Base-by-base conservation (phyloP, 2,113 vertebrate species). In the Leucoraja erinaceus region DNA sequence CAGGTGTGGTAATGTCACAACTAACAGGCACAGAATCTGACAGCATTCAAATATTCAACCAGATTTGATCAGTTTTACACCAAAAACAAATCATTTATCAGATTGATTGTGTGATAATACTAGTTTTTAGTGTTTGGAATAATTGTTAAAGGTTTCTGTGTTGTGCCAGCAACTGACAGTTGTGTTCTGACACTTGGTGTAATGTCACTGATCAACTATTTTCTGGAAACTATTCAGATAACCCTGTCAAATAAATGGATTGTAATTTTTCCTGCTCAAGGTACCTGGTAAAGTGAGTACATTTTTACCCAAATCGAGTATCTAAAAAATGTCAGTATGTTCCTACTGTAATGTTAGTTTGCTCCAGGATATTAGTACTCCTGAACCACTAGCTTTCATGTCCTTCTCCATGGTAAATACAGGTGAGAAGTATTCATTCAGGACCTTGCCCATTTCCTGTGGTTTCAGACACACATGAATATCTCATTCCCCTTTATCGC, bases 1-100 rank as follows among this genome's bases (percentile, higher is more conserved):
- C 97, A 99, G 98, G 98, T 99, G 97, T 93, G 8, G n/a, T 94
- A 38, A 93, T 9, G 66, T 16, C 70, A 72, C 5, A 75, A n/a
- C 28, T 7, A n/a, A 7, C 28, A 9, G 70, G 70, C 20, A 56
- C 28, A n/a, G 83, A 56, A 84, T 16, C 59, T 5, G 56, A 63
- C 59, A 86, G 61, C 28, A 86, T 86, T 86, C 56, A 56, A 54
- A 56, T 81, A 81, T 81, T 81, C 38, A 81, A 47, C 77, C 77
- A 79, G 33, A 54, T 54, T 81, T 81, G 5, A 22, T 7, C 78
- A 81, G 78, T 22, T 9, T 54, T 72, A 10, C 47, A 38, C 2
- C 33, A 79, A 47, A 79, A 79, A 47, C 31, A 38, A 16, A 20
- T 79, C 16, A 47, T 33, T 79, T 47, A 18, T 79, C 77, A 79